Conservation (phyloP, 2,888 invertebrate species). For the Agriotes lineatus region DNA sequence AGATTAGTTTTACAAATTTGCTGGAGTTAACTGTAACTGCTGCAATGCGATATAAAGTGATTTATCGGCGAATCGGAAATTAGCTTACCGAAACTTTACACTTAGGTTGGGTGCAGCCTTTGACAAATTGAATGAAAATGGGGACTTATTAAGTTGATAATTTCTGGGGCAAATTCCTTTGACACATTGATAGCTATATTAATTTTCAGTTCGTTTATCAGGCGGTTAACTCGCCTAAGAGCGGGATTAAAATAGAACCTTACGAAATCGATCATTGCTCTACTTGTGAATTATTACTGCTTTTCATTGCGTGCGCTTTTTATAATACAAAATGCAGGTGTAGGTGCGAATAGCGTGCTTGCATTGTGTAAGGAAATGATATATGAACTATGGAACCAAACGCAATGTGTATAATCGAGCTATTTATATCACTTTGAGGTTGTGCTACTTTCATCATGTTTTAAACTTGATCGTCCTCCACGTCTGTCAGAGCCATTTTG, state of each 20-base stretch:
- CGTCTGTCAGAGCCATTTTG: constrained; percentile 25
- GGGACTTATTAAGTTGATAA: constrained; percentile 5
- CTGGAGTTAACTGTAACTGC: constrained; percentile 21
- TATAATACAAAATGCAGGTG: neutral
- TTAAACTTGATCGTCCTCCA: constrained; percentile 5
- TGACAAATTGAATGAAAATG: constrained; percentile 5
- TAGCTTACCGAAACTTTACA: constrained; percentile 26
- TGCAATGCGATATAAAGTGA: constrained; percentile 23
- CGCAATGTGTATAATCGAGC: neutral
- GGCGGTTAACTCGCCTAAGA: neutral
- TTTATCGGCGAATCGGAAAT: constrained; percentile 29
- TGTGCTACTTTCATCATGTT: constrained; percentile 15
- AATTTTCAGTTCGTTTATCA: constrained; percentile 1
- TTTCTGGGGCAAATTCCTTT: constrained; percentile 8
- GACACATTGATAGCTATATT: neutral
- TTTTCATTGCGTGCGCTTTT: neutral
- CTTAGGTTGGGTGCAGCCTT: neutral
- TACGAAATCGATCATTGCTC: neutral
- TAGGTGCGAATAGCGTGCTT: neutral
- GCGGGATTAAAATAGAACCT: neutral
- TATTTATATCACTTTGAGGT: constrained; percentile 29
- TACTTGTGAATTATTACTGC: neutral
- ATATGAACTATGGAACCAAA: neutral
- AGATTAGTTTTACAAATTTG: constrained; percentile 37
- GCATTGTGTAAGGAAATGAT: neutral